Evolutionary conservation across 2,113 vertebrate species (phyloP).

Genomic region (Spheniscus mendiculus): DNA sequence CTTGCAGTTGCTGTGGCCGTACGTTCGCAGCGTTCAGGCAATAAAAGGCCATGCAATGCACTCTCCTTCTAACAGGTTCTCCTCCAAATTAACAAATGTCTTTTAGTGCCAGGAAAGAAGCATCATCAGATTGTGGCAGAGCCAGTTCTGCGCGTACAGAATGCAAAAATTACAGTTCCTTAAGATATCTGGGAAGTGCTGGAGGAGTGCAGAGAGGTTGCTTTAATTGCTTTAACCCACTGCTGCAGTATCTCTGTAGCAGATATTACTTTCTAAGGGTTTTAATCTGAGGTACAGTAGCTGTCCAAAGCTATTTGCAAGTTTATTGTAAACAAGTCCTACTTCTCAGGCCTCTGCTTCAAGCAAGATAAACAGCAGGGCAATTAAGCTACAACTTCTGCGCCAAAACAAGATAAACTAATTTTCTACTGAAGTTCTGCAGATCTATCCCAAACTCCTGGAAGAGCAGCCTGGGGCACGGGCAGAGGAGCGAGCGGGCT

Average conservation of each 20-base stretch:
- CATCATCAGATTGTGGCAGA: background rate
- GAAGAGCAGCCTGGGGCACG: background rate
- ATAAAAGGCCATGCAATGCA: rapidly evolving
- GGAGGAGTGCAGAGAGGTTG: background rate
- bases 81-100: background rate
- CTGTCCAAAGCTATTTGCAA: background rate
- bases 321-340: background rate
- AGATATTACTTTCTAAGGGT: background rate
- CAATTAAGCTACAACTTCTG: background rate
- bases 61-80: background rate
- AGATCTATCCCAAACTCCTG: background rate
- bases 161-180: background rate
- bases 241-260: rapidly evolving
- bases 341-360: background rate
- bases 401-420: background rate
- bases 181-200: background rate
- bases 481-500: background rate
- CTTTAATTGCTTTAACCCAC: background rate
- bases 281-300: background rate
- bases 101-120: background rate
- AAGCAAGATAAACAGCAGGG: background rate
- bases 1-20: background rate
- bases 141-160: background rate
- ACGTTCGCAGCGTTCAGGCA: background rate
- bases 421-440: background rate